Evolutionary conservation across 1,140 invertebrate species (phyloP).

Genomic region (Bilobella aurantiaca): DNA sequence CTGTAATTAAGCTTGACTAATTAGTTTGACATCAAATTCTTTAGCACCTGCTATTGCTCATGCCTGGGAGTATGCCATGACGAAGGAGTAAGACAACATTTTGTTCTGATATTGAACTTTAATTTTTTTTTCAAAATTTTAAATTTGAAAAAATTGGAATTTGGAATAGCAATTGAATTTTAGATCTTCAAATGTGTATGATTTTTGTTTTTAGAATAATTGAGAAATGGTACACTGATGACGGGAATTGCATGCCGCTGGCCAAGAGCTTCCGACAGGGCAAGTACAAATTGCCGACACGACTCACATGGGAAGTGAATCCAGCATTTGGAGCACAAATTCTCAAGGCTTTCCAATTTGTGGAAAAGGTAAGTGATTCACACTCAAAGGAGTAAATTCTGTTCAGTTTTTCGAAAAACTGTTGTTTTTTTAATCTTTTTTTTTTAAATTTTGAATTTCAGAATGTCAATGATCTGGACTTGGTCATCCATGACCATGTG

Average conservation of each 20-base stretch:
- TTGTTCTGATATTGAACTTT: neutral
- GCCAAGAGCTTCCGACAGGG: conserved; percentile 38
- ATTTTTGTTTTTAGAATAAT: conserved; percentile 36
- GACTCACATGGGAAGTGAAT: conserved; percentile 39
- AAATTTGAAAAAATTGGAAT: too few species aligned
- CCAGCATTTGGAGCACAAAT: conserved; percentile 35
- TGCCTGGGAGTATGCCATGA: conserved; percentile 45
- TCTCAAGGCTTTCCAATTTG: conserved; percentile 36
- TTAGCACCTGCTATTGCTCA: conserved; percentile 48
- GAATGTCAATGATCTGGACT: conserved; percentile 45
- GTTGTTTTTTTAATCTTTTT: conserved; percentile 10
- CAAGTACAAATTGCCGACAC: conserved; percentile 32
- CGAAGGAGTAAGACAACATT: conserved; percentile 43
- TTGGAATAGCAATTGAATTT: too few species aligned
- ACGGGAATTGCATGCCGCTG: conserved; percentile 40
- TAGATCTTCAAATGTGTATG: too few species aligned
- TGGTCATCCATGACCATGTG: conserved; percentile 41
- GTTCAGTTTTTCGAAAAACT: conserved; percentile 13
- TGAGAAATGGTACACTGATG: conserved; percentile 40
- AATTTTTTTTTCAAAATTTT: neutral
- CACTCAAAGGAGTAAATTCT: too few species aligned
- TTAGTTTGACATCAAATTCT: neutral
- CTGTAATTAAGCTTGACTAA: neutral
- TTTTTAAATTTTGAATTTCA: conserved; percentile 36
- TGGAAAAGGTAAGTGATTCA: conserved; percentile 35